Evolutionary conservation across 2,113 vertebrate genomes (phyloP).

Genomic region (Urocitellus parryii): DNA sequence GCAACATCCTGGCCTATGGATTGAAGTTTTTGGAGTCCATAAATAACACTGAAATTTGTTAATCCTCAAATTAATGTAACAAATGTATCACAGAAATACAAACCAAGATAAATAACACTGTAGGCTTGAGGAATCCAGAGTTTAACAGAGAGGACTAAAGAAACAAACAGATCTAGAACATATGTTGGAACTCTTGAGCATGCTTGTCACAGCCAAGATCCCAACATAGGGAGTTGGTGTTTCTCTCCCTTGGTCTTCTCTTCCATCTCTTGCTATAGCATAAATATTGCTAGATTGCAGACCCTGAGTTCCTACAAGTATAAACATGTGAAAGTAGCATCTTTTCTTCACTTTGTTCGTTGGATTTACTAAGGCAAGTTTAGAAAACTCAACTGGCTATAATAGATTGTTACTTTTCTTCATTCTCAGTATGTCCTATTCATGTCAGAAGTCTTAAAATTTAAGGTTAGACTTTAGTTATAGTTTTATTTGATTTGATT

Average conservation of each 20-base stretch:
- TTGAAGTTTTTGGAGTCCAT: neutral
- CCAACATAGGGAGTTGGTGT: neutral
- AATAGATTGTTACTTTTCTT: neutral
- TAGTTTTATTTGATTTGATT: slow-evolving; percentile 56
- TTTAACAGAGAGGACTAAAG: slow-evolving; percentile 5
- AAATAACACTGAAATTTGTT: slow-evolving; percentile 3
- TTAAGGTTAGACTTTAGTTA: slow-evolving; percentile 23
- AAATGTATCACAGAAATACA: slow-evolving; percentile 28
- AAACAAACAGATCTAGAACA: neutral
- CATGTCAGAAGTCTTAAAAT: neutral
- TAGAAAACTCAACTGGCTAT: neutral
- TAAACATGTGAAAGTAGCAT: neutral
- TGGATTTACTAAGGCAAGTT: neutral
- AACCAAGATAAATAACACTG: neutral
- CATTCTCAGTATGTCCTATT: neutral
- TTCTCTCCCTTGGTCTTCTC: neutral
- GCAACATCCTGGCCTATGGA: neutral
- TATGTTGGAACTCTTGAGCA: neutral
- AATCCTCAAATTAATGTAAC: neutral
- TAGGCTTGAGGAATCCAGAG: neutral
- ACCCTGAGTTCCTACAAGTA: neutral
- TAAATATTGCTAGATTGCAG: neutral
- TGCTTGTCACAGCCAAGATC: neutral
- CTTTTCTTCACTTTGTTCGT: neutral
- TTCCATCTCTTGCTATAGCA: neutral